Conservation (phyloP, 2,888 invertebrate genomes). For the Cancer borealis region DNA sequence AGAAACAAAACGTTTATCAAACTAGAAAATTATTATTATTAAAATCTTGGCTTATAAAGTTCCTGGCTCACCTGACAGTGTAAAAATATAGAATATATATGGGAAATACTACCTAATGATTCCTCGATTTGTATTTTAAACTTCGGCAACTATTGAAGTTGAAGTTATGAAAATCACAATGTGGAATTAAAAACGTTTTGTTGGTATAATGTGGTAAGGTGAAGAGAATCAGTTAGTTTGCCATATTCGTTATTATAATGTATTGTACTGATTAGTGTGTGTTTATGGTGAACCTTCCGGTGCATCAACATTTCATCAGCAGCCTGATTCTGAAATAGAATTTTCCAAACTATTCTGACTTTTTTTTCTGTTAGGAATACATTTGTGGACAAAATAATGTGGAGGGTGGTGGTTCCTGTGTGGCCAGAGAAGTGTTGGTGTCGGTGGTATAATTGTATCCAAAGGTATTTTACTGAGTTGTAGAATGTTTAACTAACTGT, state of each 20-base stretch:
- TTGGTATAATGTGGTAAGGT: background rate
- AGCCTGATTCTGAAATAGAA: background rate
- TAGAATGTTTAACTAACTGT: background rate
- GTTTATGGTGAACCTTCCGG: background rate
- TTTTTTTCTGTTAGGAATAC: background rate
- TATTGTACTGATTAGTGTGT: background rate
- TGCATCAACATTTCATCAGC: background rate
- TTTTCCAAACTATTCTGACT: too few species aligned
- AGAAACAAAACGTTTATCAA: background rate
- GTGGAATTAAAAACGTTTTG: background rate
- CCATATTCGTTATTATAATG: background rate
- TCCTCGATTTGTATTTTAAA: background rate
- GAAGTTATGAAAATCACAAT: background rate
- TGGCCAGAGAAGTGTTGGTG: constrained; percentile 32
- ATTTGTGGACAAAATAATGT: background rate
- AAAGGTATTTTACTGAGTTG: constrained; percentile 36
- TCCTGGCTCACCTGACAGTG: background rate
- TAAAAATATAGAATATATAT: background rate
- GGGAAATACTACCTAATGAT: background rate
- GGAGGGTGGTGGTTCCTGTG: constrained; percentile 26
- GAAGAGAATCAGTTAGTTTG: background rate
- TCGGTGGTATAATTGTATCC: constrained; percentile 28
- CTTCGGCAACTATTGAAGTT: background rate
- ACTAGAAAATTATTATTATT: background rate
- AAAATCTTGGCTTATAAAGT: constrained; percentile 52